These are phyloP conservation scores for Brachyhypopomus occidentalis DNA, from an alignment of 2,113 vertebrate genomes.

Conservation along the genomic window DNA sequence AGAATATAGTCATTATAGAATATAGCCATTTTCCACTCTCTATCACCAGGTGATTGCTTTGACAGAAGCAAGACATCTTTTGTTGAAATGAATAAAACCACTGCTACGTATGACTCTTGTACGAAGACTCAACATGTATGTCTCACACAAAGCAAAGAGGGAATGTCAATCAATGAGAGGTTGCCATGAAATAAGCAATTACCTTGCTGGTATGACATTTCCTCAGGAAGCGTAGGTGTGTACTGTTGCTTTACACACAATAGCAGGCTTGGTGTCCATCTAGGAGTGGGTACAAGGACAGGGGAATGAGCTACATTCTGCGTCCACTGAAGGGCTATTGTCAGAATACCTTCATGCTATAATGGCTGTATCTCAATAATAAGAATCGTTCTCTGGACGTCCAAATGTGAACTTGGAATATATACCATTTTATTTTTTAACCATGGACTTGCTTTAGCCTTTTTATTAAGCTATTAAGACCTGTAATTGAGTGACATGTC, in stretches of 20 bases:
- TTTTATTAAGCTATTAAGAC: background rate
- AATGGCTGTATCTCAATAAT: slow-evolving; percentile 8
- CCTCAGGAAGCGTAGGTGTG: background rate
- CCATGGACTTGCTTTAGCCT: slow-evolving; percentile 9
- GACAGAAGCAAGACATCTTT: slow-evolving; percentile 9
- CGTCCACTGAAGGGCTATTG: slow-evolving; percentile 7
- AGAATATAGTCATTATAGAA: too few relatives aligned
- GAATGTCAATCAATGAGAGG: slow-evolving; percentile 38
- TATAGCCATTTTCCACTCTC: background rate
- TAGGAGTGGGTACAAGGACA: slow-evolving; percentile 24
- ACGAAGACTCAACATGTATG: slow-evolving; percentile 17
- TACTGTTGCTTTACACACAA: slow-evolving; percentile 18
- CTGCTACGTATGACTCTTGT: slow-evolving; percentile 12
- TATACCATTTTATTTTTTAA: background rate
- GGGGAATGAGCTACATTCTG: background rate
- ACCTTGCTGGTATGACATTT: slow-evolving; percentile 17
- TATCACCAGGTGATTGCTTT: background rate
- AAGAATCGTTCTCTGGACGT: background rate
- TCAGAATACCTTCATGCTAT: background rate
- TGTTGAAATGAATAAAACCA: slow-evolving; percentile 8
- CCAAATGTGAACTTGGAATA: slow-evolving; percentile 2
- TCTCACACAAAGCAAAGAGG: slow-evolving; percentile 18
- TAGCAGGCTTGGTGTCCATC: background rate
- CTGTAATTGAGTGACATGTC: background rate
- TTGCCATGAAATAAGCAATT: slow-evolving; percentile 44